phyloP scores from a whole-genome alignment of 2,113 vertebrate genomes.

The Promerops cafer region DNA sequence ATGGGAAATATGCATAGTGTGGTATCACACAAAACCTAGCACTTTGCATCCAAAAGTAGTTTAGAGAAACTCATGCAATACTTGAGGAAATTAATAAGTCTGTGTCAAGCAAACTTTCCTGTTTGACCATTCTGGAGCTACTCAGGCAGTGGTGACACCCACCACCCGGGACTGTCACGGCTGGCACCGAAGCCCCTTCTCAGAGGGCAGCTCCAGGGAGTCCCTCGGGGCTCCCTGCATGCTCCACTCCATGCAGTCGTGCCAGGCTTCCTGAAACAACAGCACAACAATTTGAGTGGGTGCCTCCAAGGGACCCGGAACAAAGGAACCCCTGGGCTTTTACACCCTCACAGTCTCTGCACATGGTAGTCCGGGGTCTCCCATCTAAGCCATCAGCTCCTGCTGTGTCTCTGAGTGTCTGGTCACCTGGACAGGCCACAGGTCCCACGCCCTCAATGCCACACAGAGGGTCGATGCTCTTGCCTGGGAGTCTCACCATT shows the following conservation, averaged over 20 bases:
- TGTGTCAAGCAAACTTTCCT: not conserved
- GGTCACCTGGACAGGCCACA: not conserved
- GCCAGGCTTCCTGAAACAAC: not conserved
- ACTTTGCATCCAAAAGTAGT: not conserved
- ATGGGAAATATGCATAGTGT: not conserved
- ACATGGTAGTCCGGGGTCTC: not conserved
- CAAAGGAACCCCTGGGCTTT: not conserved
- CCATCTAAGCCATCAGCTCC: not conserved
- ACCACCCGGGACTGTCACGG: accelerated
- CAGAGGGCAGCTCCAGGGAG: accelerated
- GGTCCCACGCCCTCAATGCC: not conserved
- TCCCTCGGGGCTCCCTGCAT: accelerated
- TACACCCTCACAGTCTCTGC: not conserved
- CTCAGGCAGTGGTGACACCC: not conserved
- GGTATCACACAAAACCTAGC: not conserved
- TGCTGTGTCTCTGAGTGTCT: not conserved
- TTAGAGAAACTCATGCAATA: not conserved
- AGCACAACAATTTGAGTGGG: not conserved
- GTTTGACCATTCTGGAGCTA: too few relatives aligned
- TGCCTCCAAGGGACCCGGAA: accelerated
- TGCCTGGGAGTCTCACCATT: not conserved
- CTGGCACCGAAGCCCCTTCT: not conserved
- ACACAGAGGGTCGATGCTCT: accelerated
- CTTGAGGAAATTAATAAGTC: not conserved
- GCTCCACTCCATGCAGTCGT: not conserved